Base-by-base conservation (phyloP, 2,888 invertebrate genomes). In the Apamea sordens region DNA sequence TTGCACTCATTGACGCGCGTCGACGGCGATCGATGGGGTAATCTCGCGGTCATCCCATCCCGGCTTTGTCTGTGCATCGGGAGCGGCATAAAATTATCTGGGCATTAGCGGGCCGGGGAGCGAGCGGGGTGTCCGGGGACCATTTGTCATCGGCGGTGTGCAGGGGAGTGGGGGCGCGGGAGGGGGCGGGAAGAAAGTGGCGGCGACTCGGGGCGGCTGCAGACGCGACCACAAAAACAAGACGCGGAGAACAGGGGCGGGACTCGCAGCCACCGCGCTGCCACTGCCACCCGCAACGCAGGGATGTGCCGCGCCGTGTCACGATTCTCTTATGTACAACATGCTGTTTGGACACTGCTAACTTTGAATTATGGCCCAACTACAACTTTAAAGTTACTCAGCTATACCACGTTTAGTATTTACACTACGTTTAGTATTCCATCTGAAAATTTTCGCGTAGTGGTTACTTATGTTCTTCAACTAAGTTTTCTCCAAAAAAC, bases 161-260 rank as follows among this genome's bases (percentile, higher is more conserved):
- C 86, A 88, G 89, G 85, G 89, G 84, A 89, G 86, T 70, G 80
- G 80, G 74, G 82, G 80, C 84, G 90, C 91, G 91, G 91, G 89
- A 90, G 89, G 90, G 91, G 92, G 91, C 90, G 93, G 94, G 93
- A 93, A 94, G 94, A 94, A 94, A 94, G 94, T 92, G 93, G 92
- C 93, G 94, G 94, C 94, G 94, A 94, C 94, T 94, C 94, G 94
- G 94, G 94, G 94, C 93, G 94, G 94, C 95, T 94, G 95, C 96
- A 96, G 96, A 95, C 96, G 96, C 95, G 95, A 93, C 95, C 95
- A 94, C 96, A 96, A 96, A 96, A 97, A 96, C 96, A 95, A 94
- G 95, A 94, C 94, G 94, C 94, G 92, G 93, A 92, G 93, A 93
- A 92, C 93, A 93, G 93, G 95, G 95, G 95, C 95, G 95, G 95